Base-by-base conservation (phyloP, 2,888 invertebrate species). In the Drosophila heteroneura region DNA sequence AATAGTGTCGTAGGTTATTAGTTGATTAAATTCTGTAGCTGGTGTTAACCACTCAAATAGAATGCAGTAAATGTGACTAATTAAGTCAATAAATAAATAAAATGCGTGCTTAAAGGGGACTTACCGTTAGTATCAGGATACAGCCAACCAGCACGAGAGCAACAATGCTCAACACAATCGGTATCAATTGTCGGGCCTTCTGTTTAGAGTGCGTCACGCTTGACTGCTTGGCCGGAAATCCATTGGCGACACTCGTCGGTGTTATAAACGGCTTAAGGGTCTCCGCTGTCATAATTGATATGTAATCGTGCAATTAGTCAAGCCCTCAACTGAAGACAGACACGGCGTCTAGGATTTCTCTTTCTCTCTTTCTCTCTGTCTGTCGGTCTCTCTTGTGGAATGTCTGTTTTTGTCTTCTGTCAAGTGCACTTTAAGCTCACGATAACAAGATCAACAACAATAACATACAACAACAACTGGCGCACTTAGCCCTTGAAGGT, bases 211-310 rank as follows among this genome's bases (percentile, higher is more conserved):
- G 78, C 39, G 76, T 62, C 54, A 72, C 59, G 56, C 75, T 77
- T 64, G 89, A 79, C 49, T 87, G 91, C 76, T 85, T 85, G 70
- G 91, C 82, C 85, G 90, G 86, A 70, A 88, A 92, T 71, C 82
- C 83, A 59, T 91, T 90, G 74, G 76, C 91, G 82, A 57, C 87
- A 79, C 91, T 91, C 72, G 91, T 89, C 72, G 92, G 85, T 70
- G 92, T 87, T 83, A 93, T 93, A 78, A 93, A 93, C 66, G 93
- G 93, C 70, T 93, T 93, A 74, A 93, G 87, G 76, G 93, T 93
- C 91, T 93, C 93, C 62, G 93, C 93, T 65, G 93, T 93, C 93
- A 93, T 93, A 78, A 75, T 89, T 86, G 76, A 73, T 67, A 61
- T 51, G 7, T 57, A 37, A 57, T 22, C 62, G 60, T 59, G 58